Base-by-base conservation (phyloP, 1,140 invertebrate species). In the Tetragnatha versicolor region DNA sequence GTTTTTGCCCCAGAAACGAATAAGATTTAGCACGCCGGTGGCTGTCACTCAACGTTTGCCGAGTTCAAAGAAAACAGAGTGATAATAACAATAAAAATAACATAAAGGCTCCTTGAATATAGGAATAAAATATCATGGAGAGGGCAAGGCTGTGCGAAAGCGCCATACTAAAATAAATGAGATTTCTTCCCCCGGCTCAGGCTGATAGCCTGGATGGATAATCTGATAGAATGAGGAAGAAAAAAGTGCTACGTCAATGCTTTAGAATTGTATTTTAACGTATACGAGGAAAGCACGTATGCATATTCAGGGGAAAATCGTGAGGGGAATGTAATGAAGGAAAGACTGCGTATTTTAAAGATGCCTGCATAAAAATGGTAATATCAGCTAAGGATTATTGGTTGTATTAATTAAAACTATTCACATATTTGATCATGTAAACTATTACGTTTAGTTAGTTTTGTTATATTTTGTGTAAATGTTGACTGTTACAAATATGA, bases 1-100 rank as follows among this genome's bases (percentile, higher is more conserved):
- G 60, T 77, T 77, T 77, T 49, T 65, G 49, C 65, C 53, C 45
- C 42, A 65, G 66, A 77, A 77, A 77, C 9, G 58, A 77, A 77
- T 65, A 63, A 65, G 73, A 77, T 77, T 77, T 77, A 77, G 73
- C 33, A 35, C 73, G 27, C 29, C 33, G 60, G 45, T 65, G 55
- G 60, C 47, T 66, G 73, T 75, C 58, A 42, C 35, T 75, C 58
- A 51, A 63, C 72, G 58, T 66, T 65, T 77, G 60, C 66, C 73
- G 58, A 39, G 33, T 33, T 55, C 29, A 14, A 12, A 31, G 25
- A 7, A 42, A 25, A 66, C 51, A 77, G 51, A 49, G 42, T n/a
- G 55, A 42, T 7, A 37, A 37, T 33, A 77, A 77, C 33, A 33
- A 66, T 65, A 73, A 73, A 61, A n/a, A n/a, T n/a, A n/a, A n/a